phyloP scores from a whole-genome alignment of 2,797 vertebrate genomes.

The Peromyscus nudipes region DNA sequence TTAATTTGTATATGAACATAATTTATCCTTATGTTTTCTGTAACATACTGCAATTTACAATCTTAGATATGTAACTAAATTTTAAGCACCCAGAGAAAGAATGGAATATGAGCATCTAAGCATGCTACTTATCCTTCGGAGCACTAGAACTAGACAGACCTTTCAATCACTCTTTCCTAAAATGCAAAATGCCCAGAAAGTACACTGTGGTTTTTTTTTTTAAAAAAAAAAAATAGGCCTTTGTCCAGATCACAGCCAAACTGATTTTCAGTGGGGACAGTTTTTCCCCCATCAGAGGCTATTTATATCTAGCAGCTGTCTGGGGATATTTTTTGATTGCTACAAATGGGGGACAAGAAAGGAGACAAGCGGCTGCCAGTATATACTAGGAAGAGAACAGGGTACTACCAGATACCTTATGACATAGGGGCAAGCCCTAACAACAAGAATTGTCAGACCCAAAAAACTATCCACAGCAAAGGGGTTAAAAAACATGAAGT shows the following conservation, averaged over 20 bases:
- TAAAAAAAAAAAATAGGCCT: not conserved
- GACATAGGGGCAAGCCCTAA: not conserved
- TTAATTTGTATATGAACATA: conserved; percentile 28
- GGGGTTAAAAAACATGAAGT: not conserved
- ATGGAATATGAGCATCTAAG: conserved; percentile 26
- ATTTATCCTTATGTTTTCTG: conserved; percentile 17
- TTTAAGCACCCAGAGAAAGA: conserved; percentile 52
- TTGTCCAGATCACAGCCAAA: not conserved
- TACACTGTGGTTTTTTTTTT: not conserved
- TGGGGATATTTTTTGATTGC: not conserved
- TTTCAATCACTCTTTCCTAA: conserved; percentile 52
- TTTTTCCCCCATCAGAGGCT: not conserved
- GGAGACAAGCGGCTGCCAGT: not conserved
- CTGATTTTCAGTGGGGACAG: conserved; percentile 8
- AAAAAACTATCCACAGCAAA: not conserved
- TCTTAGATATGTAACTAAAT: conserved; percentile 56
- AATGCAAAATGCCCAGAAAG: conserved; percentile 52
- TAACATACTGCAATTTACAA: conserved; percentile 28
- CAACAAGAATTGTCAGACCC: not conserved
- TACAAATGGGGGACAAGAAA: not conserved
- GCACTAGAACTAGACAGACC: conserved; percentile 8
- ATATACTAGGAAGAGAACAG: not conserved
- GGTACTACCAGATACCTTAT: not conserved
- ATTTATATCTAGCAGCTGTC: not conserved
- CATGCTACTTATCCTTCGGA: conserved; percentile 23